These are phyloP conservation scores for Mormyrus iriodes DNA, from an alignment of 2,113 vertebrate species.

Conservation along the genomic window DNA sequence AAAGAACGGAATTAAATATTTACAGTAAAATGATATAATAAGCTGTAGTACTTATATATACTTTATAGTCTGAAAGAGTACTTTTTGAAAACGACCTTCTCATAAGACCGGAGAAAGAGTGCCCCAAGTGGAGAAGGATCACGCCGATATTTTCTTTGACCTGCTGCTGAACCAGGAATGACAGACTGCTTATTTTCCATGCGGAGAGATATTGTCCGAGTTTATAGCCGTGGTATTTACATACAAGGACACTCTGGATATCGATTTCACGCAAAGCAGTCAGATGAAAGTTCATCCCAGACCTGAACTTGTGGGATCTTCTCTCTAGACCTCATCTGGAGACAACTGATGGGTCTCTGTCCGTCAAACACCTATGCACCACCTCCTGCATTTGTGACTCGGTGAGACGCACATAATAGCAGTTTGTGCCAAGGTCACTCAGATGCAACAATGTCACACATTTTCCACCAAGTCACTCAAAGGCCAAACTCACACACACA, in stretches of 20 bases:
- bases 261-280: neutral
- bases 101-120: neutral
- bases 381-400: neutral
- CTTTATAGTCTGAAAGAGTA: neutral
- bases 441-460: too few relatives aligned
- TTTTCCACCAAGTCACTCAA: neutral
- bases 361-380: neutral
- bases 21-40: neutral
- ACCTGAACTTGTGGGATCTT: neutral
- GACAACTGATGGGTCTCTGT: neutral
- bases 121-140: neutral
- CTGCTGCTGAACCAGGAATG: neutral
- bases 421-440: neutral
- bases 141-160: neutral
- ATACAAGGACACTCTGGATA: neutral
- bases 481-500: neutral
- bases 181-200: neutral
- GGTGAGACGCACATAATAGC: neutral
- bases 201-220: neutral
- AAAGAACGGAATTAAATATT: neutral
- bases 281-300: neutral
- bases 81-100: neutral
- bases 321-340: neutral
- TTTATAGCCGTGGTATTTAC: neutral
- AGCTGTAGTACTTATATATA: neutral